Evolutionary conservation across 1,140 invertebrate species (phyloP).

Genomic region (Drosophila repleta): DNA sequence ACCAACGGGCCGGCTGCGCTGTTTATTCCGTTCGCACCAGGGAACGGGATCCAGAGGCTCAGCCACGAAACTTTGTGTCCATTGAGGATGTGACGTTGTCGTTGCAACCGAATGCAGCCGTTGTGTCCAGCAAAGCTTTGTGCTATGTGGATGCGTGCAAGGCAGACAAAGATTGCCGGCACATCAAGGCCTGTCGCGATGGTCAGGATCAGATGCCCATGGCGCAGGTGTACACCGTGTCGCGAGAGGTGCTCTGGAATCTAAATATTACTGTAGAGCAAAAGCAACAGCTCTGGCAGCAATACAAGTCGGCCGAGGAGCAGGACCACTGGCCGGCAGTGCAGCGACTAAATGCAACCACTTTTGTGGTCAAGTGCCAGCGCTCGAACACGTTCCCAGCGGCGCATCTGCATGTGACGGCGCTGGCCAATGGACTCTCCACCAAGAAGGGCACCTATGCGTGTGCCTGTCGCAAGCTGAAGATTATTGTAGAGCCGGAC

Average conservation of each 20-base stretch:
- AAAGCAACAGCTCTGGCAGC: constrained; percentile 71
- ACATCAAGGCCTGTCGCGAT: constrained; percentile 68
- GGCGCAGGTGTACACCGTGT: constrained; percentile 59
- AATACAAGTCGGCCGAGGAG: constrained; percentile 59
- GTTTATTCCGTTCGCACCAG: constrained; percentile 66
- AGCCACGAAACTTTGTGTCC: constrained; percentile 70
- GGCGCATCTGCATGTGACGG: constrained; percentile 71
- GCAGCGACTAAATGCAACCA: constrained; percentile 64
- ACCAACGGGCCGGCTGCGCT: constrained; percentile 34
- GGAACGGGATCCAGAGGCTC: constrained; percentile 54
- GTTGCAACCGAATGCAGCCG: constrained; percentile 55
- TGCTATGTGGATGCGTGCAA: constrained; percentile 70
- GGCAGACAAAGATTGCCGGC: constrained; percentile 49
- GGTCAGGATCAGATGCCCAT: constrained; percentile 34
- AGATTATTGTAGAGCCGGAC: constrained; percentile 79
- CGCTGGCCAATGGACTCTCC: constrained; percentile 54
- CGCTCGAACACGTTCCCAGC: constrained; percentile 68
- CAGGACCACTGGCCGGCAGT: constrained; percentile 67
- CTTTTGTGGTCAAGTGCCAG: constrained; percentile 73
- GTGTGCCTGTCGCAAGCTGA: constrained; percentile 75
- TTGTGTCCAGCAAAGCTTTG: constrained; percentile 70
- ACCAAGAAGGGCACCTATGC: constrained; percentile 56
- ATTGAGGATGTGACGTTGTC: constrained; percentile 63
- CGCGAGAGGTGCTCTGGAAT: constrained; percentile 73
- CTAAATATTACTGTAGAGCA: constrained; percentile 69